These are phyloP conservation scores for Metaphire vulgaris DNA, from an alignment of 1,140 invertebrate genomes.

Conservation along the genomic window DNA sequence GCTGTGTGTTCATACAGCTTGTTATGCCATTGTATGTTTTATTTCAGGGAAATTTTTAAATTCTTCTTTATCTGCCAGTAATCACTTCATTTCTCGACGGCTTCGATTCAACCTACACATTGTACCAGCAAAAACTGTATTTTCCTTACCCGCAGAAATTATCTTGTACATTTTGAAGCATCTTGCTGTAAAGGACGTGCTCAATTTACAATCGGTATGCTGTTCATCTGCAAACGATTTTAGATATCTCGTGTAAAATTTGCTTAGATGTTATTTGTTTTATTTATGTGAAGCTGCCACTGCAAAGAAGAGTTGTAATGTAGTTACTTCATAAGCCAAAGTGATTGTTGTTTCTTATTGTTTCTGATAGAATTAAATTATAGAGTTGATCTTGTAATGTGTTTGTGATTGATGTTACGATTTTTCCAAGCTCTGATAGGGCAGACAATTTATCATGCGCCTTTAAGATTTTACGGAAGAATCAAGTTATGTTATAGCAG, in stretches of 20 bases:
- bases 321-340: slow-evolving; percentile 3
- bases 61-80: background rate
- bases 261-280: background rate
- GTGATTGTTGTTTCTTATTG: background rate
- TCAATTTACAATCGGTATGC: slow-evolving; percentile 44
- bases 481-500: too few species aligned
- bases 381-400: too few species aligned
- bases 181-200: slow-evolving; percentile 44
- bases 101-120: background rate
- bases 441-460: too few species aligned
- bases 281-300: background rate
- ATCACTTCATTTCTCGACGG: background rate
- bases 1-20: too few species aligned
- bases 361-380: too few species aligned
- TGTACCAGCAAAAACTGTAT: slow-evolving; percentile 36
- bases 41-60: background rate
- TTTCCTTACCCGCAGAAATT: slow-evolving; percentile 46
- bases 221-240: background rate
- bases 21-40: too few species aligned
- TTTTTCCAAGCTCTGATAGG: too few species aligned
- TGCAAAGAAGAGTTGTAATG: background rate
- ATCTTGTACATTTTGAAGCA: slow-evolving; percentile 39
- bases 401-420: too few species aligned
- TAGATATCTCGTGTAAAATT: background rate
- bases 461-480: too few species aligned